These are phyloP conservation scores for Coccyzus lansbergi DNA, from an alignment of 2,797 vertebrate species.

Conservation along the genomic window DNA sequence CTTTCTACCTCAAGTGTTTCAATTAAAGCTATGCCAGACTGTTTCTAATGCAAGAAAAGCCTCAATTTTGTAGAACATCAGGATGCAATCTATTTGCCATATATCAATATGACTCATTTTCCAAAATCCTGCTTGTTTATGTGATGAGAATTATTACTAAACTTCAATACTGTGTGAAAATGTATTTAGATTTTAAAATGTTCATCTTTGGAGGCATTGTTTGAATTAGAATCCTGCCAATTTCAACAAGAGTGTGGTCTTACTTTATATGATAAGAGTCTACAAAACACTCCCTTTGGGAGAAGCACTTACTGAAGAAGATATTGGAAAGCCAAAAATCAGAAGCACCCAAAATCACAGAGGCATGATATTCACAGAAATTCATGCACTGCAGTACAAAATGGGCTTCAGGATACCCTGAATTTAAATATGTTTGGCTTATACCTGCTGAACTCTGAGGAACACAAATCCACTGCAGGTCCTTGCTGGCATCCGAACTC, in stretches of 20 bases:
- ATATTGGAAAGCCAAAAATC: neutral
- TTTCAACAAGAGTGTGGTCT: neutral
- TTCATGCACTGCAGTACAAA: neutral
- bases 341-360: neutral
- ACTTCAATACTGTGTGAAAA: neutral
- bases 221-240: neutral
- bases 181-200: neutral
- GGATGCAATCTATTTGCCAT: neutral
- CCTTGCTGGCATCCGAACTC: neutral
- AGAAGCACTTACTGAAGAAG: neutral
- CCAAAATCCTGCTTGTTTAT: neutral
- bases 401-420: neutral
- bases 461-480: neutral
- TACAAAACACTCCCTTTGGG: neutral
- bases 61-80: neutral
- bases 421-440: fast-evolving
- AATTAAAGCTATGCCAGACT: neutral
- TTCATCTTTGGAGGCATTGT: neutral
- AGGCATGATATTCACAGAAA: neutral
- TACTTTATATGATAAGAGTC: neutral
- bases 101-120: neutral
- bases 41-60: neutral
- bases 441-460: neutral
- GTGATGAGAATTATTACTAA: neutral
- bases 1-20: neutral